Evolutionary conservation across 2,797 vertebrate species (phyloP), one percentile per base, ranked within the genome.

Genomic region (Phylloscopus collybita): DNA sequence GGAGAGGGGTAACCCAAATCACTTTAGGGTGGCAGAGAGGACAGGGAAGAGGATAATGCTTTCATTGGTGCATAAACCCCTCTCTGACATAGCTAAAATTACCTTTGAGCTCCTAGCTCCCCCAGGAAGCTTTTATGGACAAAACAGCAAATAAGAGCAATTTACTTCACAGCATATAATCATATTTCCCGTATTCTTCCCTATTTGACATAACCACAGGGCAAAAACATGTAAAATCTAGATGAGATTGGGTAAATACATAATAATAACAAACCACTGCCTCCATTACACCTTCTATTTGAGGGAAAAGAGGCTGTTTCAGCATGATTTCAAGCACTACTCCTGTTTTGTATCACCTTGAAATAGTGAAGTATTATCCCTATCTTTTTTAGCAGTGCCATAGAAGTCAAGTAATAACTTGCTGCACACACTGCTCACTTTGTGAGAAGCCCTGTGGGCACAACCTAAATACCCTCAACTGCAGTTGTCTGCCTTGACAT

Each of bases 331-430:
- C 51, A 60, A 75, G 51, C 67, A 38, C 16, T 85, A 12, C 21
- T 87, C 64, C n/a, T 42, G 59, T 53, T 91, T n/a, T 91, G 64
- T 59, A 91, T 86, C 3, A 5, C 59, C 56, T 51, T 76, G 54
- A 79, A 85, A 89, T 38, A 78, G 65, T 5, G 11, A 75, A 83
- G 84, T 60, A 65, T 70, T 94, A 90, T 76, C 59, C 62, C 56
- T 38, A 60, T 65, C 53, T 71, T 38, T 71, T 45, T 86, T 30
- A 92, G 87, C 44, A 84, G 32, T 86, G 73, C 85, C 87, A 83
- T 26, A 34, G 59, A 64, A 91, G 47, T 83, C 93, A 93, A 84
- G 93, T 75, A 90, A 23, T 42, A 60, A 93, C 95, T 94, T 95
- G 92, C 64, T 81, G 20, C 8, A 6, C 45, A 34, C 16, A 51